Base-by-base conservation (phyloP, 1,140 invertebrate species). In the Scaptodrosophila lebanonensis region DNA sequence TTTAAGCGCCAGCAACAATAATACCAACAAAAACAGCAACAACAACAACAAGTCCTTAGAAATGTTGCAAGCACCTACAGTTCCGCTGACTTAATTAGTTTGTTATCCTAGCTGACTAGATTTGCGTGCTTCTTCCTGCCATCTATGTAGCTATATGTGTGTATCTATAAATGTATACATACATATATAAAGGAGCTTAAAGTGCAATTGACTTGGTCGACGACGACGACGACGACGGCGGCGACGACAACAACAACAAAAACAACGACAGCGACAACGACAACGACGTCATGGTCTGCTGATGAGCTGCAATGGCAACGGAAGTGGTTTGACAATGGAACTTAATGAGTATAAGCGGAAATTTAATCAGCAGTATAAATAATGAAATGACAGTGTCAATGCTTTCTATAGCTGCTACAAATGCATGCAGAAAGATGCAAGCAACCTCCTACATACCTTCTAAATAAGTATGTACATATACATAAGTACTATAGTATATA, bases 291-390 rank as follows among this genome's bases (percentile, higher is more conserved):
- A 25, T n/a, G n/a, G n/a, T n/a, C n/a, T n/a, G n/a, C n/a, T 25
- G 22, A 25, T 25, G 22, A 25, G 22, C 22, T 25, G 22, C 22
- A 25, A 8, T 8, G 8, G 42, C 60, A 58, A 48, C 64, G 73
- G 73, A 73, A 75, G 73, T 73, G 75, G 73, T 79, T 82, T 62
- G 60, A 82, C 69, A 79, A 79, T 82, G 69, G 60, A 79, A 82
- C 75, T 79, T 79, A 79, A 79, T 82, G 69, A 79, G 73, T 73
- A 79, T 79, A 82, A 79, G 75, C 73, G 73, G 73, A 79, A 79
- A 79, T 79, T 79, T 79, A 79, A 79, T 79, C 73, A 79, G 75
- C 75, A 79, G 75, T 82, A 82, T 79, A 77, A 77, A 77, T 77
- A 77, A 77, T 77, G 73, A 77, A 77, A 77, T 77, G 73, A 73